A percentile compares a stretch with the other conserved stretches of the same genome.
Evolutionary conservation across 2,113 vertebrate genomes (phyloP).

Genomic region (Serinus canaria): DNA sequence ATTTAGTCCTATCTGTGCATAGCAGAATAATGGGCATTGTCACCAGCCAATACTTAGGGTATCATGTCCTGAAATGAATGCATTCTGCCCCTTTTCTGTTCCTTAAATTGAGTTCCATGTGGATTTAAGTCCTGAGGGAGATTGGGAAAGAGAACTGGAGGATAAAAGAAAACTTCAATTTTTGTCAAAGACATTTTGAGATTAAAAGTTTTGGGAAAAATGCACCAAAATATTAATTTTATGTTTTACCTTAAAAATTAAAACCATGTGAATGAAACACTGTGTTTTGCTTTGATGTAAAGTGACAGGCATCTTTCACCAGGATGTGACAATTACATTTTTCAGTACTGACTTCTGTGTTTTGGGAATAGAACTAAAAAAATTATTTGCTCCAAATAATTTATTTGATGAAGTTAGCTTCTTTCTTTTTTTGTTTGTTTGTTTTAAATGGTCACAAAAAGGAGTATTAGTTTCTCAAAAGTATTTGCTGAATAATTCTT

Average conservation of each 20-base stretch:
- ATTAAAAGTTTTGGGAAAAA: not conserved
- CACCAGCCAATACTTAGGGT: not conserved
- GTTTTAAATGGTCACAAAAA: not conserved
- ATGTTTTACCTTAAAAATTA: not conserved
- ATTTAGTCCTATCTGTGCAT: not conserved
- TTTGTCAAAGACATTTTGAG: not conserved
- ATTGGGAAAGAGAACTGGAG: not conserved
- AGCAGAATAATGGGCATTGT: not conserved
- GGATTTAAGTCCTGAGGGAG: not conserved
- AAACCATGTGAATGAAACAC: not conserved
- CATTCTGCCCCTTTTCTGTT: not conserved
- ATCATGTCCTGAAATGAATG: not conserved
- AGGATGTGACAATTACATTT: not conserved
- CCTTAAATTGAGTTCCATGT: not conserved
- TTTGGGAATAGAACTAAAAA: slow-evolving; percentile 13
- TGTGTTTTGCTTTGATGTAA: not conserved
- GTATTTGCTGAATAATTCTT: not conserved
- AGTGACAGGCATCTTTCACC: slow-evolving; percentile 20
- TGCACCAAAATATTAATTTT: not conserved
- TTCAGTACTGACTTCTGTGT: not conserved
- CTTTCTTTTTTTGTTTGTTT: not conserved
- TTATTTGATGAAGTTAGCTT: not conserved
- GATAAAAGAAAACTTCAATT: not conserved
- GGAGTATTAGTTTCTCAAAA: not conserved
- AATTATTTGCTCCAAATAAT: not conserved